Percentiles rank a stretch among this genome's conserved stretches.
Conservation (phyloP, 2,113 vertebrate species). For the Microtus richardsoni region DNA sequence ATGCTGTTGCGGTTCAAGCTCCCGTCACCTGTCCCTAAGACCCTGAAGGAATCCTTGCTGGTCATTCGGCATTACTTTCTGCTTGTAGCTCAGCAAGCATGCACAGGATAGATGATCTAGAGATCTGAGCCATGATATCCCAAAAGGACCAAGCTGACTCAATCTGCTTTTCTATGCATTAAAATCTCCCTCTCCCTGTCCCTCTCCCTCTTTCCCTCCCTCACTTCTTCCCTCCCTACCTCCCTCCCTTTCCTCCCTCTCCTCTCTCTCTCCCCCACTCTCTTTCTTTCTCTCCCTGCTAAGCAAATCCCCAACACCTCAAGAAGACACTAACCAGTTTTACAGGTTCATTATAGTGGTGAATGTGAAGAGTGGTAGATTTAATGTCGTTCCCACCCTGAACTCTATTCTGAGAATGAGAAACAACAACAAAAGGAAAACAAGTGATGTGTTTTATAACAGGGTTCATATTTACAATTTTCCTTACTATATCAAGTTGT, state of each 20-base stretch:
- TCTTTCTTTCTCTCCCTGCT: not conserved
- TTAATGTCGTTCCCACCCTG: not conserved
- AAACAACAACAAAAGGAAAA: conserved; percentile 6
- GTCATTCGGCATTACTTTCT: not conserved
- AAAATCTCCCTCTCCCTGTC: not conserved
- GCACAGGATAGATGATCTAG: not conserved
- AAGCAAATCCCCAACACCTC: not conserved
- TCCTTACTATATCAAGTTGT: not conserved
- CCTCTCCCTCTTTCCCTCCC: accelerated
- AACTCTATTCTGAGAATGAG: not conserved
- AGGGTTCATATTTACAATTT: not conserved
- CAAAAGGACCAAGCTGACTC: not conserved
- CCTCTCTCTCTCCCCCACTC: not conserved
- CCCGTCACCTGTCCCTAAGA: not conserved
- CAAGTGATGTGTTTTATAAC: not conserved
- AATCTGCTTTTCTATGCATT: not conserved
- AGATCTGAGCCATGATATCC: not conserved
- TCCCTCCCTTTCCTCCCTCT: not conserved
- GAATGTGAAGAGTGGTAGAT: not conserved
- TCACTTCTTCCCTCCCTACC: not conserved
- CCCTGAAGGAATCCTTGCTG: not conserved
- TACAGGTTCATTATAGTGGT: not conserved
- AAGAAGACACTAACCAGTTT: not conserved
- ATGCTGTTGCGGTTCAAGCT: not conserved
- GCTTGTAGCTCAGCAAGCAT: not conserved